These are phyloP conservation scores for Saxicola maurus DNA, from an alignment of 2,797 vertebrate genomes.

Conservation along the genomic window DNA sequence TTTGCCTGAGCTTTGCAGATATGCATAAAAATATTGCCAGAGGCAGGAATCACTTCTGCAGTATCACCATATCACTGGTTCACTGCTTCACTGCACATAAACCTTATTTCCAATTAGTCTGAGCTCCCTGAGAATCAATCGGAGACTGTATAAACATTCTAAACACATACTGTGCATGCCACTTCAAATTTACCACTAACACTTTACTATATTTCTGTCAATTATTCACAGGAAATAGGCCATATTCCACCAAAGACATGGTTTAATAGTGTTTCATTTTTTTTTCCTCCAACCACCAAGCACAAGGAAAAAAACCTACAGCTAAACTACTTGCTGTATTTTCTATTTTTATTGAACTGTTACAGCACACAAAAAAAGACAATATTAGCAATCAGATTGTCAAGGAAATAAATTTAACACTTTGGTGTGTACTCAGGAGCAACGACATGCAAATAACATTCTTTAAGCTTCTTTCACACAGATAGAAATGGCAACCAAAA, in stretches of 20 bases:
- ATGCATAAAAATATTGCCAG: slow-evolving; percentile 25
- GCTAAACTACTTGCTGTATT: slow-evolving; percentile 13
- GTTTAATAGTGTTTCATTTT: background rate
- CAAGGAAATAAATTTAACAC: background rate
- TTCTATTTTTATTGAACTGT: slow-evolving; percentile 14
- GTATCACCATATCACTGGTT: slow-evolving; percentile 26
- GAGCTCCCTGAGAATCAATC: slow-evolving; percentile 34
- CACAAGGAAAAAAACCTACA: background rate
- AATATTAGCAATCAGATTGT: background rate
- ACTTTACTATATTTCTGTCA: slow-evolving; percentile 47
- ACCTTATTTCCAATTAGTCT: slow-evolving; percentile 63
- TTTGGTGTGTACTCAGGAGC: background rate
- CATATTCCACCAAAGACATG: background rate
- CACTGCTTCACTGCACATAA: slow-evolving; percentile 21
- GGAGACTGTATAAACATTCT: slow-evolving; percentile 51
- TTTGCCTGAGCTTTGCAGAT: slow-evolving; percentile 43
- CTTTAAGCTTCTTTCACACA: background rate
- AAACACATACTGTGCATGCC: slow-evolving; percentile 51
- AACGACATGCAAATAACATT: background rate
- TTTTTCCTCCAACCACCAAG: background rate
- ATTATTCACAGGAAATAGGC: slow-evolving; percentile 29
- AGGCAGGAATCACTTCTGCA: slow-evolving; percentile 10
- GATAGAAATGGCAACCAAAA: background rate
- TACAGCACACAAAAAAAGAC: background rate
- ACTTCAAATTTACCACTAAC: slow-evolving; percentile 59